Evolutionary conservation across 2,888 invertebrate genomes (phyloP).

Genomic region (Taphrorychus bicolor): DNA sequence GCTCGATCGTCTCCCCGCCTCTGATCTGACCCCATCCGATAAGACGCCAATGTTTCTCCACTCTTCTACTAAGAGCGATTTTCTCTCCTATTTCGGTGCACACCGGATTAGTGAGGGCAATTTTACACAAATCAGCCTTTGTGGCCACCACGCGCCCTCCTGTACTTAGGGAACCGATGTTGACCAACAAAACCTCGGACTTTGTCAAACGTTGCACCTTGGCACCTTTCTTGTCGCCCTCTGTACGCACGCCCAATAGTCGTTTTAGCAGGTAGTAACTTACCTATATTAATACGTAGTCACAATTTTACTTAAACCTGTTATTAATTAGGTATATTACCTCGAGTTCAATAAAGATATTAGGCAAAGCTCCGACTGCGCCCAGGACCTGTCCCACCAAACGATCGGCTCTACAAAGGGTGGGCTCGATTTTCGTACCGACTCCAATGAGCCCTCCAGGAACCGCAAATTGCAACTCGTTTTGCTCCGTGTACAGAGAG

Average conservation of each 20-base stretch:
- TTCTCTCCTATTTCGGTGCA: constrained; percentile 99
- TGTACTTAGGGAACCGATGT: constrained; percentile 98
- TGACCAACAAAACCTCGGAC: constrained; percentile 93
- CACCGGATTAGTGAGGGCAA: constrained; percentile 95
- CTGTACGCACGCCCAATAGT: constrained; percentile 95
- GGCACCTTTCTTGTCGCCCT: constrained; percentile 98
- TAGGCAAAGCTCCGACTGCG: constrained; percentile 94
- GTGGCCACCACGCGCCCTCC: constrained; percentile 96
- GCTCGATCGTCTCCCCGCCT: constrained; percentile 95
- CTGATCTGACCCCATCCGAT: constrained; percentile 99
- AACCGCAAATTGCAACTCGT: constrained; percentile 97
- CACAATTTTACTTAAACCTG: background rate
- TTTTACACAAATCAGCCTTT: constrained; percentile 96
- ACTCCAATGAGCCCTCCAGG: constrained; percentile 99
- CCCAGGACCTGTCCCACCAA: constrained; percentile 93
- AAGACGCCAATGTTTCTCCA: constrained; percentile 99
- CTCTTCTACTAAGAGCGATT: constrained; percentile 97
- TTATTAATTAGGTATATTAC: constrained; percentile 61
- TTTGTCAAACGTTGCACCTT: constrained; percentile 93
- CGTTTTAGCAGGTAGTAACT: constrained; percentile 96
- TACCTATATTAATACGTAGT: constrained; percentile 49
- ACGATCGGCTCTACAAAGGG: constrained; percentile 96
- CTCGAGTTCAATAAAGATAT: constrained; percentile 97
- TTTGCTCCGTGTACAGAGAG: constrained; percentile 97
- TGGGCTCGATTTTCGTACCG: constrained; percentile 98